Conservation (phyloP, 2,888 invertebrate species). For the Tipula vernalis region DNA sequence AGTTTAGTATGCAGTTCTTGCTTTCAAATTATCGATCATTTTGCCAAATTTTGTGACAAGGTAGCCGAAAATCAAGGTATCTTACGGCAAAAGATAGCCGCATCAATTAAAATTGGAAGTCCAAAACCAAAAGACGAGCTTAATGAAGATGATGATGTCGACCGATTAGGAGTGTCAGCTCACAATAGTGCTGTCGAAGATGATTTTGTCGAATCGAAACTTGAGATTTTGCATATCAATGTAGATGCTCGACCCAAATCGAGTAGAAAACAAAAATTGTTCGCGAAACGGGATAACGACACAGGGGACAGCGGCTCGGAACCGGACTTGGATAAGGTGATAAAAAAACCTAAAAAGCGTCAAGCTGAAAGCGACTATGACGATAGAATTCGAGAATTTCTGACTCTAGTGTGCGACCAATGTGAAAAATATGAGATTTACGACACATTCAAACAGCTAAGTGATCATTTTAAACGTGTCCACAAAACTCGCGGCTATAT, state of each 20-base stretch:
- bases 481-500: conserved; percentile 16
- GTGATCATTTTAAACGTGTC: conserved; percentile 15
- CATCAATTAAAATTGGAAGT: background rate
- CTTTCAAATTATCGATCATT: background rate
- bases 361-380: background rate
- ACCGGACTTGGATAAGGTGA: background rate
- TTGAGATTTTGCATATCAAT: background rate
- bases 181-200: background rate
- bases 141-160: background rate
- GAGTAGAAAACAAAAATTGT: background rate
- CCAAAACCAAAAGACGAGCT: background rate
- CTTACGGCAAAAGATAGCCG: background rate
- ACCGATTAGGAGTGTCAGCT: background rate
- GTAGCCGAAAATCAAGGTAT: background rate
- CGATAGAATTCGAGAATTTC: background rate
- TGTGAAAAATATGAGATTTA: background rate
- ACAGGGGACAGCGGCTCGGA: background rate
- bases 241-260: background rate
- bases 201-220: background rate
- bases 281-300: background rate
- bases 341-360: background rate
- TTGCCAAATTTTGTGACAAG: background rate
- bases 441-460: conserved; percentile 17
- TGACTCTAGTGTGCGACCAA: background rate
- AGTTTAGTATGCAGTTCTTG: background rate